These are phyloP conservation scores for Achlya flavicornis DNA, from an alignment of 2,888 invertebrate species.

Conservation along the genomic window DNA sequence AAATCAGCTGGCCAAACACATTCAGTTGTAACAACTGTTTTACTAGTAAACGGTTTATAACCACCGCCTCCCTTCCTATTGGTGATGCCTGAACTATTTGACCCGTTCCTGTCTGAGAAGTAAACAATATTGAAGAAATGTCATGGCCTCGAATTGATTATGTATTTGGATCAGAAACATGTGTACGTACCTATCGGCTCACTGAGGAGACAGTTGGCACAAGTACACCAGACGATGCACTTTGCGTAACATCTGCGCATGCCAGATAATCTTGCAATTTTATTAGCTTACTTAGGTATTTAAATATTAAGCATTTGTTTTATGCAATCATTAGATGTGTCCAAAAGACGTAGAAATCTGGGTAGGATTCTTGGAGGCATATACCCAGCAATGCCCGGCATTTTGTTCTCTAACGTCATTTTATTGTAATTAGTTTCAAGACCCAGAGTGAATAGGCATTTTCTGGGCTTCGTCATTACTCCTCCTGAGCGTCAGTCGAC, in stretches of 20 bases:
- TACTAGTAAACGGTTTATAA: neutral
- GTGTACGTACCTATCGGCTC: neutral
- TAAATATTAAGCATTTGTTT: neutral
- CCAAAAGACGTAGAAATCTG: too few relatives aligned
- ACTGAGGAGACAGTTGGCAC: conserved; percentile 1
- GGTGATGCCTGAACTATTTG: too few relatives aligned
- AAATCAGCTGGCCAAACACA: neutral
- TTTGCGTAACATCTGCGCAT: neutral
- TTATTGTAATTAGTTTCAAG: too few relatives aligned
- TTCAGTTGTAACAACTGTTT: neutral
- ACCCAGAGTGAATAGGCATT: too few relatives aligned
- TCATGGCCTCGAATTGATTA: neutral
- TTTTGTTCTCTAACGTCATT: too few relatives aligned
- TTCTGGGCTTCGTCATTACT: too few relatives aligned
- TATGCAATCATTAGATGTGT: neutral
- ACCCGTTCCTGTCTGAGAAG: too few relatives aligned
- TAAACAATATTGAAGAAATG: neutral
- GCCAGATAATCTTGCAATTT: neutral
- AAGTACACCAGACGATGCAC: neutral
- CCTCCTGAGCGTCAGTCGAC: too few relatives aligned
- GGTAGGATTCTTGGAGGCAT: too few relatives aligned
- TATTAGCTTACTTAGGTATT: neutral
- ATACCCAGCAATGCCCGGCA: too few relatives aligned
- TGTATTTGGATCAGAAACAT: neutral
- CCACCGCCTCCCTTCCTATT: too few relatives aligned